A percentile compares a stretch with the other conserved stretches of the same genome.
phyloP scores from a whole-genome alignment of 1,140 invertebrate genomes.

The Eumeta japonica region DNA sequence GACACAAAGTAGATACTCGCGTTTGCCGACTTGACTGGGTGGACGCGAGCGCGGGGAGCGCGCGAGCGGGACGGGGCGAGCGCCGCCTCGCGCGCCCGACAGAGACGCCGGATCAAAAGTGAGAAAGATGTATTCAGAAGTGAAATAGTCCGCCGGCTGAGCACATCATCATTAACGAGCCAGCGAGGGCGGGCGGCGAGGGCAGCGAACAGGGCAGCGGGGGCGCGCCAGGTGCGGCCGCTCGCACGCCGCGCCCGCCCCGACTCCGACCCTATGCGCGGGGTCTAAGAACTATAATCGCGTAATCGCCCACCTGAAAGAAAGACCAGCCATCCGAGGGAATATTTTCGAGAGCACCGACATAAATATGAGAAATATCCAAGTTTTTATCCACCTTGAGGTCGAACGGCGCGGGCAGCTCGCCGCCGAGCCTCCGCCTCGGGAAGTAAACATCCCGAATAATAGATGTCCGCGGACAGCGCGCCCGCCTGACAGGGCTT shows the following conservation, averaged over 20 bases:
- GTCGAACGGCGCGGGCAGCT: conserved; percentile 12
- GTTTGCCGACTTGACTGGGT: conserved; percentile 57
- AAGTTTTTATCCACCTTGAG: conserved; percentile 43
- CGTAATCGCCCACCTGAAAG: conserved; percentile 9
- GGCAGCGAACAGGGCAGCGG: conserved; percentile 54
- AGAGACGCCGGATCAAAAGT: conserved; percentile 51
- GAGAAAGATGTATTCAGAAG: conserved; percentile 62
- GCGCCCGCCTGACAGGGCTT: conserved; percentile 22
- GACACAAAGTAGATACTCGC: conserved; percentile 54
- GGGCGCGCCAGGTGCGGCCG: conserved; percentile 39
- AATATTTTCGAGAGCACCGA: conserved; percentile 51
- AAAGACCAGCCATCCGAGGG: conserved; percentile 30
- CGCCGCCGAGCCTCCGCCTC: conserved; percentile 10
- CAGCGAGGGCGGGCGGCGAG: conserved; percentile 43
- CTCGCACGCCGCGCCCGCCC: conserved; percentile 27
- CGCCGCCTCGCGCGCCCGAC: conserved; percentile 18
- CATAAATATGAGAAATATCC: conserved; percentile 54
- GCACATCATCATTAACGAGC: conserved; percentile 61
- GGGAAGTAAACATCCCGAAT: conserved; percentile 24
- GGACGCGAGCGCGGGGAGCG: conserved; percentile 36
- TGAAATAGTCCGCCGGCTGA: conserved; percentile 61
- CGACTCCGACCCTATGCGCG: background rate
- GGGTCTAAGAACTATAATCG: background rate
- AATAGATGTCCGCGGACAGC: conserved; percentile 34
- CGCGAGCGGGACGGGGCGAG: conserved; percentile 20